phyloP scores from a whole-genome alignment of 1,140 invertebrate genomes.

The Helicoverpa armigera region DNA sequence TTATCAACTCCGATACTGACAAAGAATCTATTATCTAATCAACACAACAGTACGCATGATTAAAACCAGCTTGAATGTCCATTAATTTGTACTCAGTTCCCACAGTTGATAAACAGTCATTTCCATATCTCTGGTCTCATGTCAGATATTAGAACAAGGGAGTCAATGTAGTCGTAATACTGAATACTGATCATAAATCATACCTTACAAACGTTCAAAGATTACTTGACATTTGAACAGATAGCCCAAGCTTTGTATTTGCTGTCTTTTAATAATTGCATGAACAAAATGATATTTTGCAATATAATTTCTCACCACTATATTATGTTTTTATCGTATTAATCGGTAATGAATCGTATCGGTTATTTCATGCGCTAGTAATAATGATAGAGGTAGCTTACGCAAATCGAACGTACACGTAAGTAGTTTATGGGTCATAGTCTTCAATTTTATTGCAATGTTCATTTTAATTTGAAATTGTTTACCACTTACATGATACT shows the following conservation, averaged over 20 bases:
- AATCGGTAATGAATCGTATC: conserved; percentile 26
- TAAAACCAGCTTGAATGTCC: conserved; percentile 33
- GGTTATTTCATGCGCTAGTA: not conserved
- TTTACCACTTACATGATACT: not conserved
- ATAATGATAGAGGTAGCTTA: conserved; percentile 10
- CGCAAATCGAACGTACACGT: not conserved
- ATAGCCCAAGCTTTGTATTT: conserved; percentile 11
- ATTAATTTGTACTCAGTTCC: conserved; percentile 40
- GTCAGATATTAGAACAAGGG: conserved; percentile 44
- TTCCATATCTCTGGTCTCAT: conserved; percentile 21
- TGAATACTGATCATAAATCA: conserved; percentile 36
- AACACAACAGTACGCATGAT: conserved; percentile 17
- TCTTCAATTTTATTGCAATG: not conserved
- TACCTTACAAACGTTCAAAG: not conserved
- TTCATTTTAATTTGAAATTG: not conserved
- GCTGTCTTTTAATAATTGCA: not conserved
- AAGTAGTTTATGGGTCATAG: not conserved
- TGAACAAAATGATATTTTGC: not conserved
- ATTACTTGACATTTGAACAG: conserved; percentile 4
- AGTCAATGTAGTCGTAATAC: conserved; percentile 21
- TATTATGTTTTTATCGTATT: conserved; percentile 27
- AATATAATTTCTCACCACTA: conserved; percentile 4
- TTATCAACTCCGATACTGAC: conserved; percentile 11
- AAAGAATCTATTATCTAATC: conserved; percentile 44
- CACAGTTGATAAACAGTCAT: conserved; percentile 45